A percentile compares a stretch with the other conserved stretches of the same genome.
phyloP scores from a whole-genome alignment of 2,888 invertebrate species.

The Amiota communis region DNA sequence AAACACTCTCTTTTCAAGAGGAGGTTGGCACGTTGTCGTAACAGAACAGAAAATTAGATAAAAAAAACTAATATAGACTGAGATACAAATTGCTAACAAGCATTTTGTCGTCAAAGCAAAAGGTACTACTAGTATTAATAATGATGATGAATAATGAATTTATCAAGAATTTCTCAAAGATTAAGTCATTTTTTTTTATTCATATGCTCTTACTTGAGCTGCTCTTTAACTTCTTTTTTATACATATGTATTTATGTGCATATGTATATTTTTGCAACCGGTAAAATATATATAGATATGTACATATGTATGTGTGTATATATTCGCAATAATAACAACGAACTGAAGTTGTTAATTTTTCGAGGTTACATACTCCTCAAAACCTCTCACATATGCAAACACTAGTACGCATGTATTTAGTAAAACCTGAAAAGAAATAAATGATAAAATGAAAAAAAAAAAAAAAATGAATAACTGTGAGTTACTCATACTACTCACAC shows the following conservation, averaged over 20 bases:
- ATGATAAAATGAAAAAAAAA: not conserved
- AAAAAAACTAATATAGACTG: slow-evolving; percentile 27
- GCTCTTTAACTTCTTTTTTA: slow-evolving; percentile 5
- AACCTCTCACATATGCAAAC: not conserved
- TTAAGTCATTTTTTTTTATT: slow-evolving; percentile 7
- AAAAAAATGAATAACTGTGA: not conserved
- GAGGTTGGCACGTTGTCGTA: slow-evolving; percentile 63
- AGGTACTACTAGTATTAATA: slow-evolving; percentile 9
- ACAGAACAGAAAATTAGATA: slow-evolving; percentile 24
- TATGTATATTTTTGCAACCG: slow-evolving; percentile 15
- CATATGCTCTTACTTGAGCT: not conserved
- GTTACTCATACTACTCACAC: not conserved
- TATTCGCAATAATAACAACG: too few relatives aligned
- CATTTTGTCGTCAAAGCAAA: slow-evolving; percentile 29
- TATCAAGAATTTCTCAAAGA: not conserved
- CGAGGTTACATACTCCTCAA: too few relatives aligned
- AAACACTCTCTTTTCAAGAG: slow-evolving; percentile 25
- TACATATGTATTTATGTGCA: not conserved
- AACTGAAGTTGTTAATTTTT: too few relatives aligned
- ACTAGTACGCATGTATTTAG: not conserved
- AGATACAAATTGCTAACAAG: slow-evolving; percentile 22
- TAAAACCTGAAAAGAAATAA: too few relatives aligned
- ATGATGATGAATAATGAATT: too few relatives aligned
- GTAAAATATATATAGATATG: not conserved
- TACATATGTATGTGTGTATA: slow-evolving; percentile 5